Evolutionary conservation across 2,888 invertebrate genomes (phyloP), one percentile per base, ranked within the genome.

Genomic region (Pseudoips prasinana): DNA sequence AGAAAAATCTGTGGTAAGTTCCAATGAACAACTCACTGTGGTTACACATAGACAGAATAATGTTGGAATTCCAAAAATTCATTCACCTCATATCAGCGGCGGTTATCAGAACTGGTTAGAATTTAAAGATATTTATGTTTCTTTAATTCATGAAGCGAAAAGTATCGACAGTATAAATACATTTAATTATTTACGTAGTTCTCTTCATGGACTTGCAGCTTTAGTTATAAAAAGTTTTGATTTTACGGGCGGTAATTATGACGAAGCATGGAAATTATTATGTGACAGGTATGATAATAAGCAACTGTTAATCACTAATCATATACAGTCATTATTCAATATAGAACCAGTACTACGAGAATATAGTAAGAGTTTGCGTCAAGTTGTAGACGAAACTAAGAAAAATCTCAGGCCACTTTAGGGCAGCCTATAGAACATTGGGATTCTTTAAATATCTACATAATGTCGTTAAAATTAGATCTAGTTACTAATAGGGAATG

Each of bases 141-240:
- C 29, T 3, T 14, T 30, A 0, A 30, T 30, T 9, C 29, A 30
- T 8, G 10, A 18, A 7, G 18, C 14, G 3, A 23, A 6, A 1
- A 7, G 11, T 1, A 23, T 30, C 11, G 9, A 22, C 7, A 23
- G 14, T 14, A 30, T 30, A 3, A 11, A 23, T 18, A 30, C 25
- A 7, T 32, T 25, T 25, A 19, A 32, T 9, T 32, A 32, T 10
- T 25, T 32, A 8, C 32, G 32, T 1, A 29, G 25, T 8, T 25
- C 29, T 1, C 23, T 33, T 7, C 28, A 28, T 18, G 28, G 24
- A 1, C 18, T 3, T 29, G 24, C 24, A 1, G 8, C 22, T 23
- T 26, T 9, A 5, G 33, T 29, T 3, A 34, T 34, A 7, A 25
- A 28, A 10, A 18, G 28, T 7, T 26, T 33, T 10, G 22, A 33